phyloP scores from a whole-genome alignment of 2,888 invertebrate species.

The Dryocosmus kuriphilus region DNA sequence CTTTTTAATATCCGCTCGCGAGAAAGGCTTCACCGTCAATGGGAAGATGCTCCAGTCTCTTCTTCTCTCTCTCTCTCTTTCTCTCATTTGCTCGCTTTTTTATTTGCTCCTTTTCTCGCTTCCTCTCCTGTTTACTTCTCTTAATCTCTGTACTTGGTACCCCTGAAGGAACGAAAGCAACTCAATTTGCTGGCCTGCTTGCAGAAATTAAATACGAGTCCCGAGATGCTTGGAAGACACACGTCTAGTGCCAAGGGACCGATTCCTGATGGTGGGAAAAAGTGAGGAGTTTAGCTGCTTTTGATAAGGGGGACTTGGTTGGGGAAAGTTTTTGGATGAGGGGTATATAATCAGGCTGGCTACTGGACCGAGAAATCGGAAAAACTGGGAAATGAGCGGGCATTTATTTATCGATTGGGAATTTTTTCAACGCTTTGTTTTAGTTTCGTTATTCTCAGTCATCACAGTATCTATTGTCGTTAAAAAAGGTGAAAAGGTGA shows the following conservation, averaged over 20 bases:
- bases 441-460: no score
- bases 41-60: conserved; percentile 51
- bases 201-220: conserved; percentile 24
- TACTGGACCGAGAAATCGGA: no score
- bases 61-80: conserved; percentile 43
- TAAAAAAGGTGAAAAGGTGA: no score
- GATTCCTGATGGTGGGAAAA: conserved; percentile 12
- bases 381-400: no score
- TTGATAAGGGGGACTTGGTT: neutral
- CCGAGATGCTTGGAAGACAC: conserved; percentile 17
- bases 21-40: conserved; percentile 59
- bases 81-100: conserved; percentile 40
- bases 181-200: conserved; percentile 20
- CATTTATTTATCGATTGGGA: no score
- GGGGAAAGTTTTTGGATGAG: neutral
- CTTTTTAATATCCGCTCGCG: conserved; percentile 62
- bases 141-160: conserved; percentile 12
- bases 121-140: conserved; percentile 34
- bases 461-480: no score
- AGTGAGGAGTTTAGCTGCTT: neutral
- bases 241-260: conserved; percentile 12
- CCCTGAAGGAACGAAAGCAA: conserved; percentile 15
- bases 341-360: neutral
- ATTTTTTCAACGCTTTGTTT: neutral
- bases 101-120: neutral